A percentile compares a stretch with the other conserved stretches of the same genome.
Evolutionary conservation across 2,888 invertebrate species (phyloP).

Genomic region (Drosophila dives): DNA sequence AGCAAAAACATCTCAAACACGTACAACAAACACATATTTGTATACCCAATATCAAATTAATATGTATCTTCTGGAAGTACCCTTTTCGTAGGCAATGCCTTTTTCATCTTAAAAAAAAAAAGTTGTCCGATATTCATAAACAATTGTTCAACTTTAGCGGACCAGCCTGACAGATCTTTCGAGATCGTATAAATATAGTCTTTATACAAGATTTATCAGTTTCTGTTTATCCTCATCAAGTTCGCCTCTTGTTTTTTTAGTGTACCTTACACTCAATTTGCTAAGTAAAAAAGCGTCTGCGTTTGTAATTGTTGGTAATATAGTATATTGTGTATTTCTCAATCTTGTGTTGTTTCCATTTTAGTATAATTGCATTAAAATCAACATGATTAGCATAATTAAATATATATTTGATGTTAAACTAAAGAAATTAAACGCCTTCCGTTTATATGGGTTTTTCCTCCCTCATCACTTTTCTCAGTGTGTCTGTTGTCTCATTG

Average conservation of each 20-base stretch:
- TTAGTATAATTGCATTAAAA: slow-evolving; percentile 74
- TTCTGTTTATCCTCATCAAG: neutral
- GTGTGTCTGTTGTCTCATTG: slow-evolving; percentile 12
- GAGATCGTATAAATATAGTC: neutral
- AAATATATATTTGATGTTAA: slow-evolving; percentile 58
- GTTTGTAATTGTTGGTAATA: slow-evolving; percentile 44
- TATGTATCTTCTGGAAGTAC: slow-evolving; percentile 30
- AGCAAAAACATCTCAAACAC: slow-evolving; percentile 9
- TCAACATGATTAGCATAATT: slow-evolving; percentile 71
- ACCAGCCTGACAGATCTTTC: slow-evolving; percentile 13
- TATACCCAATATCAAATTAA: slow-evolving; percentile 12
- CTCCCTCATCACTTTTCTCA: slow-evolving; percentile 7
- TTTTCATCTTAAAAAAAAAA: slow-evolving; percentile 7
- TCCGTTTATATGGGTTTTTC: slow-evolving; percentile 27
- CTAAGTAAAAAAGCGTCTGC: slow-evolving; percentile 34
- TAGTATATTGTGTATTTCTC: slow-evolving; percentile 67
- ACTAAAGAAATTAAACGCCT: slow-evolving; percentile 63
- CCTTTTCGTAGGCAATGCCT: neutral
- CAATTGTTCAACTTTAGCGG: slow-evolving; percentile 5
- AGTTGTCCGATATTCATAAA: neutral
- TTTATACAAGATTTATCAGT: neutral
- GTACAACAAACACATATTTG: slow-evolving; percentile 6
- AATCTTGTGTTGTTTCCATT: slow-evolving; percentile 69
- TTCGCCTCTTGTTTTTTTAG: neutral
- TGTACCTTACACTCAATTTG: neutral